These are phyloP conservation scores for Euplexia lucipara DNA, from an alignment of 2,888 invertebrate species.

Conservation along the genomic window DNA sequence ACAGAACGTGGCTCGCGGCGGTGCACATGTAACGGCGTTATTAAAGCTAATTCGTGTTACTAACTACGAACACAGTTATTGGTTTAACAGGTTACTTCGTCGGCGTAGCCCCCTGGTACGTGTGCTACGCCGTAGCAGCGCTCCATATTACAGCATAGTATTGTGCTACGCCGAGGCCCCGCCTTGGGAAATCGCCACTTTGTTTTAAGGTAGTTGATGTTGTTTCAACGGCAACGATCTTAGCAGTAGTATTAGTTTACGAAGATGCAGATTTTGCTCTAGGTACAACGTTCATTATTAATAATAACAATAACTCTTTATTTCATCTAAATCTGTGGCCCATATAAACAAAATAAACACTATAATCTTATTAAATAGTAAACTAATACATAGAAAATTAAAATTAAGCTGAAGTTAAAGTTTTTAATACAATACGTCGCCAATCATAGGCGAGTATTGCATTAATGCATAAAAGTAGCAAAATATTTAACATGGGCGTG, in stretches of 20 bases:
- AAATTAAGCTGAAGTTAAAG: too few relatives aligned
- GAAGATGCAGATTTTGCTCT: background rate
- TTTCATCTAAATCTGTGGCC: too few relatives aligned
- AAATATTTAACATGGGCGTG: too few relatives aligned
- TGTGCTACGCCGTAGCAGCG: conserved; percentile 28
- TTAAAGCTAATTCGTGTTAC: conserved; percentile 35
- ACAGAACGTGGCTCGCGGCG: background rate
- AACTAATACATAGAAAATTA: too few relatives aligned
- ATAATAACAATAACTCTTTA: too few relatives aligned
- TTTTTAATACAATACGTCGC: too few relatives aligned
- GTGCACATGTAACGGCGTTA: conserved; percentile 28
- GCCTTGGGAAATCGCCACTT: conserved; percentile 27
- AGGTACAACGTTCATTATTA: too few relatives aligned
- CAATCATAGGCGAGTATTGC: too few relatives aligned
- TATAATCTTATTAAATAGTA: too few relatives aligned
- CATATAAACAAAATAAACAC: too few relatives aligned
- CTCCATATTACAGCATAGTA: conserved; percentile 9
- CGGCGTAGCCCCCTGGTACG: conserved; percentile 11
- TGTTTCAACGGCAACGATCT: background rate
- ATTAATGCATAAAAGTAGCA: too few relatives aligned
- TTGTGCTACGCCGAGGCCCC: conserved; percentile 1
- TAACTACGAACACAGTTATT: conserved; percentile 48
- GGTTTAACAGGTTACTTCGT: conserved; percentile 50
- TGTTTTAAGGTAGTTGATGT: conserved; percentile 25
- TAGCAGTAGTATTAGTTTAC: conserved; percentile 7